Conservation (phyloP, 2,888 invertebrate genomes). For the Ectemnius continuus region DNA sequence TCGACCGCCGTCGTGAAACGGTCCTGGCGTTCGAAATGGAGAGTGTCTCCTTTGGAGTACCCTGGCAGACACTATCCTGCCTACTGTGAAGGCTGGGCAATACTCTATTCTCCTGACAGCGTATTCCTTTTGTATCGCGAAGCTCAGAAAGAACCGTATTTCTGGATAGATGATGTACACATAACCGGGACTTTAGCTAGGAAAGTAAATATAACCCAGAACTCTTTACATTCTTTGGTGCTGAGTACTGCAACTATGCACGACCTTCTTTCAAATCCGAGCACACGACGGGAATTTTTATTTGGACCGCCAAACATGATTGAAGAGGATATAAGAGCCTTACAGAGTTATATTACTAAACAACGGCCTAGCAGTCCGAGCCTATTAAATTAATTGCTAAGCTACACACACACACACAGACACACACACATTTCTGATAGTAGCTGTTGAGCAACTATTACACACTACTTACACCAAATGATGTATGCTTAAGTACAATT, state of each 20-base stretch:
- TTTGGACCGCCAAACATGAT: slow-evolving; percentile 81
- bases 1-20: slow-evolving; percentile 80
- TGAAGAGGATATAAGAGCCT: slow-evolving; percentile 77
- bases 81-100: slow-evolving; percentile 87
- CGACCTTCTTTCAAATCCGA: slow-evolving; percentile 67
- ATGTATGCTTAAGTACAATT: too few relatives aligned
- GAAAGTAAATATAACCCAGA: slow-evolving; percentile 80
- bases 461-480: too few relatives aligned
- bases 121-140: slow-evolving; percentile 80
- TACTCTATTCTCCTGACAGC: slow-evolving; percentile 84
- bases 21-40: slow-evolving; percentile 87
- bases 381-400: slow-evolving; percentile 48
- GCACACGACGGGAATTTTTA: slow-evolving; percentile 77
- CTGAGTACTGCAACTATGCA: slow-evolving; percentile 71
- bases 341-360: slow-evolving; percentile 78
- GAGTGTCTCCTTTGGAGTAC: slow-evolving; percentile 85
- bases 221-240: slow-evolving; percentile 79
- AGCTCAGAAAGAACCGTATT: slow-evolving; percentile 83
- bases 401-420: too few relatives aligned
- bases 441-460: too few relatives aligned
- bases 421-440: too few relatives aligned
- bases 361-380: slow-evolving; percentile 61
- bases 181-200: slow-evolving; percentile 85
- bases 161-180: slow-evolving; percentile 92
- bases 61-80: slow-evolving; percentile 83